Conservation (phyloP, 2,797 vertebrate genomes). For the Chrysocyon brachyurus region DNA sequence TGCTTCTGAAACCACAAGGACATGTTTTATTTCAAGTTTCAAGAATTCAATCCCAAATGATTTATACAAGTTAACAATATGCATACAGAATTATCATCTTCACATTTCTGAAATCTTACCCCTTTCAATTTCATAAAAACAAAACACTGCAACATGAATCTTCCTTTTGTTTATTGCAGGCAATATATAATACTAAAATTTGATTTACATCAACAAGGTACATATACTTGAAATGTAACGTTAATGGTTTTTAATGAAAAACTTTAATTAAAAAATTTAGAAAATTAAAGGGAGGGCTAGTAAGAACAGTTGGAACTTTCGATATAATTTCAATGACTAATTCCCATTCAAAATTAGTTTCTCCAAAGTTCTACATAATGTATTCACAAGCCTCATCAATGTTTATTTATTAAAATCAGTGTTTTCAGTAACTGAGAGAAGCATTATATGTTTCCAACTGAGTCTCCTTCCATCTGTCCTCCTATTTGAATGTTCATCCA, state of each 20-base stretch:
- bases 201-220: slow-evolving; percentile 24
- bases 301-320: slow-evolving; percentile 27
- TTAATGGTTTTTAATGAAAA: slow-evolving; percentile 44
- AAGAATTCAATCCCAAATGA: slow-evolving; percentile 70
- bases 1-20: slow-evolving; percentile 70
- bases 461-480: slow-evolving; percentile 45
- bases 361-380: slow-evolving; percentile 54
- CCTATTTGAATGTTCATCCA: not conserved
- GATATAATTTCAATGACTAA: slow-evolving; percentile 42
- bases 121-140: slow-evolving; percentile 66
- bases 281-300: not conserved
- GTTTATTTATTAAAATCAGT: slow-evolving; percentile 69
- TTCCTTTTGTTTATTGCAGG: slow-evolving; percentile 39
- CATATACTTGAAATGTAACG: slow-evolving; percentile 40
- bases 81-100: slow-evolving; percentile 47
- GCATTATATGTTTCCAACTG: slow-evolving; percentile 21
- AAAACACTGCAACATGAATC: slow-evolving; percentile 56
- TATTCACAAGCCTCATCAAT: slow-evolving; percentile 29
- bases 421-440: slow-evolving; percentile 55
- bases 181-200: not conserved
- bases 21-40: slow-evolving; percentile 70
- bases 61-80: slow-evolving; percentile 51
- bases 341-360: slow-evolving; percentile 59
- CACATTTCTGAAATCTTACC: slow-evolving; percentile 60
- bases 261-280: slow-evolving; percentile 27